These are phyloP conservation scores for Rhagium mordax DNA, from an alignment of 2,888 invertebrate species.

Conservation along the genomic window DNA sequence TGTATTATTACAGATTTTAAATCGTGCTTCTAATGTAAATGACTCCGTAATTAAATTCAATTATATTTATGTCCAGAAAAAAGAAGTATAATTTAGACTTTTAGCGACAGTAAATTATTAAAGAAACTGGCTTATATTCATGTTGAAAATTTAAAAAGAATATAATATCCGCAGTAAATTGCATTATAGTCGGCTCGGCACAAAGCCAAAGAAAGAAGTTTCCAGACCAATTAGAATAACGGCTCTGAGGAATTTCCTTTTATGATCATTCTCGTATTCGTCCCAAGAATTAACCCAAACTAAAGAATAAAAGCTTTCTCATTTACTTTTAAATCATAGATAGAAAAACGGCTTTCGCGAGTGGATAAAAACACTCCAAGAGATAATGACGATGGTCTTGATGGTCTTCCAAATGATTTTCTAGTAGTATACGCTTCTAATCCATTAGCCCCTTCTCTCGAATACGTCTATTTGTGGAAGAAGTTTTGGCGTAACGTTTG, in stretches of 20 bases:
- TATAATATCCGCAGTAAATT: constrained; percentile 42
- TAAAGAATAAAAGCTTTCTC: neutral
- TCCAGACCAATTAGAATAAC: constrained; percentile 39
- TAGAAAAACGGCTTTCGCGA: neutral
- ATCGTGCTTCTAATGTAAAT: neutral
- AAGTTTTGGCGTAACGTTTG: too few species aligned
- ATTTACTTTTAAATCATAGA: neutral
- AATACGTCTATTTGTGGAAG: too few species aligned
- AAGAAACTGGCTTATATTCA: constrained; percentile 25
- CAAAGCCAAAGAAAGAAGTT: constrained; percentile 35
- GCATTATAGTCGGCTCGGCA: constrained; percentile 27
- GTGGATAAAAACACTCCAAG: neutral
- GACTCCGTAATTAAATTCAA: neutral
- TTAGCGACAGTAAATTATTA: constrained; percentile 26
- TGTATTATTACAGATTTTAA: neutral
- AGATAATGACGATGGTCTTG: neutral
- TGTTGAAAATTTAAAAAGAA: constrained; percentile 36
- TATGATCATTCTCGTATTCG: constrained; percentile 5
- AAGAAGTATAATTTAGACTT: neutral
- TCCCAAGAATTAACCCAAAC: neutral
- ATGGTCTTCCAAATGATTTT: neutral
- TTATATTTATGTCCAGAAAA: neutral
- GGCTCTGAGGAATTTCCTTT: constrained; percentile 35
- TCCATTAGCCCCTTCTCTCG: too few species aligned
- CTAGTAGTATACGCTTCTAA: neutral